Evolutionary conservation across 2,113 vertebrate species (phyloP).

Genomic region (Casuarius casuarius): DNA sequence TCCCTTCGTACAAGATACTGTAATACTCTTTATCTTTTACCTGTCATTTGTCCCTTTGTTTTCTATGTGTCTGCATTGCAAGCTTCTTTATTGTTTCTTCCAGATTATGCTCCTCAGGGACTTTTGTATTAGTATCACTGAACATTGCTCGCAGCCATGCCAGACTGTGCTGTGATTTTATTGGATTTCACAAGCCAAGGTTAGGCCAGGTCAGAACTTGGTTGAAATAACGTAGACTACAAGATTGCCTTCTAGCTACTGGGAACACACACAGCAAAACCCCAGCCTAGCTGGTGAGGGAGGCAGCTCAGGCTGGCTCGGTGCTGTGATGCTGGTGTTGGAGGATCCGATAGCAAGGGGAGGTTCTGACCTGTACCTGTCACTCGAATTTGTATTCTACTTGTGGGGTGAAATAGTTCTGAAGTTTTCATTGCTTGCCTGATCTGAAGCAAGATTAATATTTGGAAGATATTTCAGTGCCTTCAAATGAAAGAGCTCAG

Average conservation of each 20-base stretch:
- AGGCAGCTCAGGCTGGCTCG: background rate
- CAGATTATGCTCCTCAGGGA: conserved; percentile 50
- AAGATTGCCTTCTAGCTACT: conserved; percentile 5
- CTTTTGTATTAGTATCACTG: conserved; percentile 45
- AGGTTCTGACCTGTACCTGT: background rate
- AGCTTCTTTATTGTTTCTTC: conserved; percentile 56
- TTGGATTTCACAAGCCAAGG: conserved; percentile 59
- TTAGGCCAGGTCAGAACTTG: conserved; percentile 65
- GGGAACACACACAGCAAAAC: background rate
- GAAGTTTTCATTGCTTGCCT: background rate
- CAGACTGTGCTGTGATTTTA: conserved; percentile 63
- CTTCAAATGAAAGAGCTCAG: background rate
- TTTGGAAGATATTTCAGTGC: background rate
- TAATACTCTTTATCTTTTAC: conserved; percentile 5
- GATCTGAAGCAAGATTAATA: background rate
- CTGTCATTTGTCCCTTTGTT: conserved; percentile 49
- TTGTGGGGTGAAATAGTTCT: background rate
- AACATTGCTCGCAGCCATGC: conserved; percentile 58
- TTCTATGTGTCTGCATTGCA: conserved; percentile 47
- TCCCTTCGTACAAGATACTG: background rate
- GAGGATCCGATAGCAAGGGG: background rate
- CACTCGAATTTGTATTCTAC: background rate
- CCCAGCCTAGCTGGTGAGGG: conserved; percentile 7
- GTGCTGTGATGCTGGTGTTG: background rate
- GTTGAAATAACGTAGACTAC: background rate